Conservation (phyloP, 2,888 invertebrate genomes). For the Trichogramma evanescens region DNA sequence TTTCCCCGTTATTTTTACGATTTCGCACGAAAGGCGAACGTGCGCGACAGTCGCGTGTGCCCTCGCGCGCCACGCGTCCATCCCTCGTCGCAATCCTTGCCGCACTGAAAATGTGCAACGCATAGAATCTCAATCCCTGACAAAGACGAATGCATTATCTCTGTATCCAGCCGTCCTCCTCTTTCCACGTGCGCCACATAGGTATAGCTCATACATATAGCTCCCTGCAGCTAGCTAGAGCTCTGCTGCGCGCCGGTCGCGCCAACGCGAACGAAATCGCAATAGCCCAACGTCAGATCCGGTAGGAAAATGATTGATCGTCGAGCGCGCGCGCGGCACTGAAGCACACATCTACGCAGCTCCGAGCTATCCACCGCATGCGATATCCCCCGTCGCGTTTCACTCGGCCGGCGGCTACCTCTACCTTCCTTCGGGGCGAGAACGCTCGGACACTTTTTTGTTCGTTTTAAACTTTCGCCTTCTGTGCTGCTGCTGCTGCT, state of each 20-base stretch:
- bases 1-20: background rate
- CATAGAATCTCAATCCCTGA: conserved; percentile 19
- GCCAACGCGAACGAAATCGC: conserved; percentile 21
- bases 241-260: too few relatives aligned
- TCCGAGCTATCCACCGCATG: background rate
- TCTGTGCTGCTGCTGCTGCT: too few relatives aligned
- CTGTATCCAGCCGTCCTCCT: too few relatives aligned
- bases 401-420: too few relatives aligned
- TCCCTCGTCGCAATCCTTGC: background rate
- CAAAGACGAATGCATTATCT: conserved; percentile 26
- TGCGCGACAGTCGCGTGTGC: too few relatives aligned
- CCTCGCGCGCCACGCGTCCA: background rate
- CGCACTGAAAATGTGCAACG: background rate
- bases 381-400: background rate
- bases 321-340: conserved; percentile 5
- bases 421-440: too few relatives aligned
- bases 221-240: too few relatives aligned
- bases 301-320: conserved; percentile 25
- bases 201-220: too few relatives aligned
- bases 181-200: too few relatives aligned
- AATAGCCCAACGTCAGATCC: conserved; percentile 21
- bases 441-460: too few relatives aligned
- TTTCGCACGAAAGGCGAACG: background rate
- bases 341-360: background rate
- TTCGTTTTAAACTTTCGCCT: too few relatives aligned